phyloP scores from a whole-genome alignment of 2,113 vertebrate genomes.

The Columba janthina region DNA sequence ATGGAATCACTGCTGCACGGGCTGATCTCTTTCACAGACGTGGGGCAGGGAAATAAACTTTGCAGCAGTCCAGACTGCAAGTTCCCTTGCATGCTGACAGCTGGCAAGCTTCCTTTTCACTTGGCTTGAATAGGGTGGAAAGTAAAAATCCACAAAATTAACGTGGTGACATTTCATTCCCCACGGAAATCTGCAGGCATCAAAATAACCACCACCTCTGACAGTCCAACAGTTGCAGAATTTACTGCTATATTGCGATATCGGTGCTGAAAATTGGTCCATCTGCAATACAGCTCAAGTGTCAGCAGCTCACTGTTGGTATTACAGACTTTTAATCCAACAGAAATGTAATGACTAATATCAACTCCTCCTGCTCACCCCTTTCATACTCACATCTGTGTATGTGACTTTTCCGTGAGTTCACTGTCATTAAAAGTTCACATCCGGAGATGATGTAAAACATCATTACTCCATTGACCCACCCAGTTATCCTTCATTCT shows the following conservation, averaged over 20 bases:
- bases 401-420: neutral
- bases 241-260: neutral
- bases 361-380: neutral
- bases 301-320: neutral
- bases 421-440: neutral
- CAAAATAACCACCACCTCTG: conserved; percentile 1
- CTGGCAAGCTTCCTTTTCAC: neutral
- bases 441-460: neutral
- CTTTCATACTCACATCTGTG: neutral
- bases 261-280: neutral
- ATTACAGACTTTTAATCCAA: neutral
- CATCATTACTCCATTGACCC: neutral
- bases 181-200: conserved; percentile 5
- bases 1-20: neutral
- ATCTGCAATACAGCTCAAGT: neutral
- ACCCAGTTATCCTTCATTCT: neutral
- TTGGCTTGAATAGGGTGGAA: neutral
- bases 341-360: neutral
- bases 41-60: neutral
- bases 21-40: neutral
- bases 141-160: conserved; percentile 23
- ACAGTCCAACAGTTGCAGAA: neutral
- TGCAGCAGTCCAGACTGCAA: neutral
- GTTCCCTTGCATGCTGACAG: neutral
- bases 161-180: conserved; percentile 16